phyloP scores from a whole-genome alignment of 2,797 vertebrate genomes.

The Acomys russatus region DNA sequence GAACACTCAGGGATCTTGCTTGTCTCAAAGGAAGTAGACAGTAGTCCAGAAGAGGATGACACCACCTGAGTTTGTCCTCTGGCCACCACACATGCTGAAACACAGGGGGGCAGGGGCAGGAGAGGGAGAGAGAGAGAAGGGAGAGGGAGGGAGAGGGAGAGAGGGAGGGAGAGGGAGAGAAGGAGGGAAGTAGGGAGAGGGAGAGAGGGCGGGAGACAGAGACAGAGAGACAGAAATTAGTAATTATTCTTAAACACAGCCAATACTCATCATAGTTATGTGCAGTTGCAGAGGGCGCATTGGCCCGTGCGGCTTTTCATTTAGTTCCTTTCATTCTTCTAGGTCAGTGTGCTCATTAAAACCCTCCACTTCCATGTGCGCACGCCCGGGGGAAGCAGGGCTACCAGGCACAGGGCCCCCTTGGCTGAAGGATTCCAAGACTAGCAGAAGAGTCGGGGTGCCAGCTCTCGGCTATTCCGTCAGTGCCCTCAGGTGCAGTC shows the following conservation, averaged over 20 bases:
- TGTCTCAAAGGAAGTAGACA: not conserved
- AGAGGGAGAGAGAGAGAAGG: too few species aligned
- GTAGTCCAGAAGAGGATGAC: not conserved
- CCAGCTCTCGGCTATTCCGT: rapidly evolving
- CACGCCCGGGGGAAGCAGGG: rapidly evolving
- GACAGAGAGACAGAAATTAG: not conserved
- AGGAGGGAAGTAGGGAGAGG: not conserved
- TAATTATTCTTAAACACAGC: not conserved
- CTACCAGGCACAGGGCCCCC: rapidly evolving
- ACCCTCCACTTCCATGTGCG: rapidly evolving
- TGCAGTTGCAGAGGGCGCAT: not conserved
- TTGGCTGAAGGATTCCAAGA: rapidly evolving
- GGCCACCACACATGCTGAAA: not conserved
- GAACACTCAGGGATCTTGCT: not conserved
- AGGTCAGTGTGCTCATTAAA: not conserved
- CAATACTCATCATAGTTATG: rapidly evolving
- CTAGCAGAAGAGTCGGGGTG: rapidly evolving
- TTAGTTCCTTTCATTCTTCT: not conserved
- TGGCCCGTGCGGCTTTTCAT: not conserved
- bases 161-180: not conserved
- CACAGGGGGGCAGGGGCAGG: too few species aligned
- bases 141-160: not conserved
- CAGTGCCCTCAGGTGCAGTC: rapidly evolving
- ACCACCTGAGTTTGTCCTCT: not conserved
- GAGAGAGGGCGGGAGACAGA: not conserved